Evolutionary conservation across 1,140 invertebrate species (phyloP), one percentile per base, ranked within the genome.

Genomic region (Zophobas morio): DNA sequence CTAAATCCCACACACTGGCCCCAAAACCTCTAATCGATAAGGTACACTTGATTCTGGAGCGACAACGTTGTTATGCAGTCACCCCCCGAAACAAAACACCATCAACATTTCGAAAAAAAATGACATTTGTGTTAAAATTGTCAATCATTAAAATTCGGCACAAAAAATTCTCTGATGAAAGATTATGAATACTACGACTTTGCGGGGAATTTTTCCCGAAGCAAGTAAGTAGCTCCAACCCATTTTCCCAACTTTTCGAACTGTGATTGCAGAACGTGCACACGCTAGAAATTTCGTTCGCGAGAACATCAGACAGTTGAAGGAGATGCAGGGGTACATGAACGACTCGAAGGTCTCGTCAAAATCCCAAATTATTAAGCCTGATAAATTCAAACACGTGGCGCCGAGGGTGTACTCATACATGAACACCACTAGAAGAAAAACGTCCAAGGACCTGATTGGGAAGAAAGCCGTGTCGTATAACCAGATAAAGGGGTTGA

Each of bases 181-280:
- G 37, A 76, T 39, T 79, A 84, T 84, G 84, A 74, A 82, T 79
- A 79, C 80, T 70, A 82, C 82, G 57, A 89, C 88, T 80, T 86
- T 90, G 78, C 87, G 88, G 80, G 89, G 89, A 70, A 86, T 90
- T 84, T 90, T 90, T 83, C 89, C 89, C 73, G 88, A 89, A 80
- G 87, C 88, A 76, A 89, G 89, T 90, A 86, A 88, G 88, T 89
- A 70, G 66, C 33, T 46, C n/a, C 74, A 34, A 20, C n/a, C n/a
- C n/a, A 66, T 33, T 5, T 32, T 33, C 39, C 39, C 32, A 35
- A 2, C 46, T 42, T 72, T 40, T 70, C 79, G 36, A 70, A 66
- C 76, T 78, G 66, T 51, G 54, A 72, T 87, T 86, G 46, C 84
- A 89, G 89, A 88, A 85, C 88, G 88, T 81, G 86, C 87, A 77